These are phyloP conservation scores for Heliconius hewitsoni DNA, from an alignment of 1,140 invertebrate genomes.

Conservation along the genomic window DNA sequence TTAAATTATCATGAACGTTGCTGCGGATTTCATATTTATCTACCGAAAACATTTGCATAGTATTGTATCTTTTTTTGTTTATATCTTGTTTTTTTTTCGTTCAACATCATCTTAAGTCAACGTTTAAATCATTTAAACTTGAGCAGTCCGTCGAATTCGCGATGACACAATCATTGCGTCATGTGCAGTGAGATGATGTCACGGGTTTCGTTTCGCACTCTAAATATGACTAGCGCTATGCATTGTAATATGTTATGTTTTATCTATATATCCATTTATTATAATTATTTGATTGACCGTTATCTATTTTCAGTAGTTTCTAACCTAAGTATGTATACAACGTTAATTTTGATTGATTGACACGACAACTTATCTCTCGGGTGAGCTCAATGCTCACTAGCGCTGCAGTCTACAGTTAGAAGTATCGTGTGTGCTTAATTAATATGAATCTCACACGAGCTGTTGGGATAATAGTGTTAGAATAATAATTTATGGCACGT, in stretches of 20 bases:
- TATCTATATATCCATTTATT: not conserved
- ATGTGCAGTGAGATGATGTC: constrained; percentile 33
- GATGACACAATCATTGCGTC: constrained; percentile 33
- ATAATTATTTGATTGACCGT: not conserved
- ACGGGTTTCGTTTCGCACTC: constrained; percentile 23
- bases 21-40: constrained; percentile 3
- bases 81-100: not conserved
- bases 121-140: not conserved
- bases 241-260: not conserved
- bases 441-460: constrained; percentile 8
- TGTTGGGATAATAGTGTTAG: not conserved
- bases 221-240: constrained; percentile 16
- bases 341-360: constrained; percentile 9
- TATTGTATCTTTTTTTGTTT: not conserved
- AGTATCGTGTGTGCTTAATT: constrained; percentile 11
- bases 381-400: not conserved
- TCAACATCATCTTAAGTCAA: not conserved
- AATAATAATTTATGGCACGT: not conserved
- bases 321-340: not conserved
- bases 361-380: constrained; percentile 9
- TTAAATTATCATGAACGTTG: not conserved
- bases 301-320: not conserved
- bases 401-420: not conserved
- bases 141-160: not conserved
- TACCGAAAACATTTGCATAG: constrained; percentile 1